Conservation (phyloP, 2,888 invertebrate genomes). For the Synergus gifuensis region DNA sequence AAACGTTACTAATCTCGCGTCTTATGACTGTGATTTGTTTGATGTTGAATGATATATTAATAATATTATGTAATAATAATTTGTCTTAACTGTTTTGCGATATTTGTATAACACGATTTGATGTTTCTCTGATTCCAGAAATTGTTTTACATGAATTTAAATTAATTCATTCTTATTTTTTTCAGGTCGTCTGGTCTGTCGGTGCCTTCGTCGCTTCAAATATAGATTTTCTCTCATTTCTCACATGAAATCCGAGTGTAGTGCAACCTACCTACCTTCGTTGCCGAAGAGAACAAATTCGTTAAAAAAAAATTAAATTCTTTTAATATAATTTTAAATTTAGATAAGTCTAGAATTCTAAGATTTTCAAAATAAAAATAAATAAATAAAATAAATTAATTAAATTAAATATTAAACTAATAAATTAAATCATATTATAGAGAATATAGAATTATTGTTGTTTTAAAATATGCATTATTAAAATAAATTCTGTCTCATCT, state of each 20-base stretch:
- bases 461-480: not conserved
- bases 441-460: not conserved
- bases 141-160: not conserved
- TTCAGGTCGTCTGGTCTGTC: constrained; percentile 59
- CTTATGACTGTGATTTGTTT: not conserved
- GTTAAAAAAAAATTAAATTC: not conserved
- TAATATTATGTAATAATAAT: not conserved
- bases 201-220: constrained; percentile 63
- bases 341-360: no score
- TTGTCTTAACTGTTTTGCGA: not conserved
- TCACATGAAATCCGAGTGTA: constrained; percentile 61
- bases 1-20: not conserved
- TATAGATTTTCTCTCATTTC: constrained; percentile 58
- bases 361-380: no score
- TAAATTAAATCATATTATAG: not conserved
- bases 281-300: constrained; percentile 47
- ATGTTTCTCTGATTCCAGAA: not conserved
- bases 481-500: not conserved
- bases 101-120: not conserved
- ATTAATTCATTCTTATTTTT: constrained; percentile 43
- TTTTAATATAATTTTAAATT: not conserved
- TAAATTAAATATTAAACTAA: no score
- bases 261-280: constrained; percentile 52
- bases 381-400: no score
- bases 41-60: not conserved